Evolutionary conservation across 2,113 vertebrate species (phyloP).

Genomic region (Callospermophilus lateralis): DNA sequence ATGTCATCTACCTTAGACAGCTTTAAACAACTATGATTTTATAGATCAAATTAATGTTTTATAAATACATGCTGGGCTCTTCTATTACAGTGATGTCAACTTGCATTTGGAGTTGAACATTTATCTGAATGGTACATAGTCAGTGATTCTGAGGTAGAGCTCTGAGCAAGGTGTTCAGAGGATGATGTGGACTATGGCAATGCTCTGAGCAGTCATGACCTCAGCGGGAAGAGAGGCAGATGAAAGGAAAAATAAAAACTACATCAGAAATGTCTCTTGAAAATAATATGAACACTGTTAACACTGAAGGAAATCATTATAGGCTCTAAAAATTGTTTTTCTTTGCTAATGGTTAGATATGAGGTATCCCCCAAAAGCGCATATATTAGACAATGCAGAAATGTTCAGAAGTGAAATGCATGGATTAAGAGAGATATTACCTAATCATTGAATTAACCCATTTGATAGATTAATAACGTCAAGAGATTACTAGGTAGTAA

Average conservation of each 20-base stretch:
- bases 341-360: not conserved
- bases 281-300: not conserved
- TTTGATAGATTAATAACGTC: too few species aligned
- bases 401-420: too few species aligned
- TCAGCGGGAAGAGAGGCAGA: not conserved
- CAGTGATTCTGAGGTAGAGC: not conserved
- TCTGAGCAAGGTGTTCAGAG: conserved; percentile 24
- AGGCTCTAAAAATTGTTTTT: not conserved
- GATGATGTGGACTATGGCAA: not conserved
- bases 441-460: too few species aligned
- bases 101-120: conserved; percentile 70
- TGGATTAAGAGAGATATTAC: too few species aligned
- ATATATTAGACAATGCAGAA: too few species aligned
- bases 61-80: conserved; percentile 76
- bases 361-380: too few species aligned
- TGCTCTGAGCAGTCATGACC: not conserved
- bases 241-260: not conserved
- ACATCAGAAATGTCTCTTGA: not conserved
- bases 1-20: conserved; percentile 55
- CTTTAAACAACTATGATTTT: conserved; percentile 76
- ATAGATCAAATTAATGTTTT: conserved; percentile 80
- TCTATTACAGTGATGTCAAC: conserved; percentile 76
- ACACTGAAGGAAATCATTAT: not conserved
- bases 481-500: too few species aligned
- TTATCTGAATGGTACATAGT: conserved; percentile 60